phyloP scores from a whole-genome alignment of 1,140 invertebrate species.

The Orchestia grillus region DNA sequence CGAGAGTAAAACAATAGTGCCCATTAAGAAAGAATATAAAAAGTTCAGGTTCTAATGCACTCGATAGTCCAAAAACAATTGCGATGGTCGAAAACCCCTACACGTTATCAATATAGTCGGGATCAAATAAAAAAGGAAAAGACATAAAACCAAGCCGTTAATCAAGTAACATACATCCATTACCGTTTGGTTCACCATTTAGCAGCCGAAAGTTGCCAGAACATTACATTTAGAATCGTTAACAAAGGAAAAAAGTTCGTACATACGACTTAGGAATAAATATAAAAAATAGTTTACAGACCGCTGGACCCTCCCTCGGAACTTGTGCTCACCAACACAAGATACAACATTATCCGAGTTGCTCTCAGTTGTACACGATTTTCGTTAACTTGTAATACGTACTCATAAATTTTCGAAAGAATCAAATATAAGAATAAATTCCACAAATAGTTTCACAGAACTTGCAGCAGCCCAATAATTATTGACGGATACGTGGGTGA shows the following conservation, averaged over 20 bases:
- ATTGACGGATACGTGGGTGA: background rate
- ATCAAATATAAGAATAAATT: too few species aligned
- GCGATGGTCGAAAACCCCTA: background rate
- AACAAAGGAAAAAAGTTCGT: too few species aligned
- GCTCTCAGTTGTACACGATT: too few species aligned
- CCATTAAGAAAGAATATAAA: background rate
- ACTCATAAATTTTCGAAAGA: too few species aligned
- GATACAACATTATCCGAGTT: too few species aligned
- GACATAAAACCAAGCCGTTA: background rate
- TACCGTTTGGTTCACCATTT: background rate
- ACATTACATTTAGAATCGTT: too few species aligned
- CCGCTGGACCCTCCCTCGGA: too few species aligned
- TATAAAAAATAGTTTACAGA: too few species aligned
- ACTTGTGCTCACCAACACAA: too few species aligned
- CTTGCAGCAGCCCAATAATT: background rate
- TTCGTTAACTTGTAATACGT: too few species aligned
- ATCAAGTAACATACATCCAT: background rate
- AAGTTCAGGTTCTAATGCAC: background rate
- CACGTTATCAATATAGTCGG: background rate
- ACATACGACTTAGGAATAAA: too few species aligned
- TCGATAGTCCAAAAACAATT: background rate
- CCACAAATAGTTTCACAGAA: background rate
- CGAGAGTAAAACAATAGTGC: background rate
- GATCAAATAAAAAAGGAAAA: background rate
- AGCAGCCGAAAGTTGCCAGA: background rate